phyloP scores from a whole-genome alignment of 2,888 invertebrate genomes.

The Rambutsinella grinnellia region DNA sequence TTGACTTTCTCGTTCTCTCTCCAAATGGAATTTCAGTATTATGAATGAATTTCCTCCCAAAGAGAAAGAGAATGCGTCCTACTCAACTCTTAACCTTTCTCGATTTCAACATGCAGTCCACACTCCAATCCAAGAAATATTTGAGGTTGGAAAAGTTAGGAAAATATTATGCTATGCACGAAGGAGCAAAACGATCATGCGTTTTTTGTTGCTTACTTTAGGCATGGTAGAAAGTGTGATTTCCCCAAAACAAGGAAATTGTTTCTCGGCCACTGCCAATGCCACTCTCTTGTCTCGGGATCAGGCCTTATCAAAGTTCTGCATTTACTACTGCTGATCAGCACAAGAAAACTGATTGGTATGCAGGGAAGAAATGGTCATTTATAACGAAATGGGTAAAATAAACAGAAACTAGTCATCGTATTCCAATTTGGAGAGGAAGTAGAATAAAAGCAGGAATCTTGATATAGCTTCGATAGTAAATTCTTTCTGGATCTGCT shows the following conservation, averaged over 20 bases:
- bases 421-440: too few species aligned
- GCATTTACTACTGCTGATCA: too few species aligned
- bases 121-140: too few species aligned
- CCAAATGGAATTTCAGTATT: neutral
- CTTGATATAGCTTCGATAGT: too few species aligned
- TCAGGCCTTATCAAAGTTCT: too few species aligned
- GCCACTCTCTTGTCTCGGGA: neutral
- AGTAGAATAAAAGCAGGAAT: neutral
- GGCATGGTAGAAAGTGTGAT: too few species aligned
- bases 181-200: neutral
- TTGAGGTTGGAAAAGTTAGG: neutral
- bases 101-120: too few species aligned
- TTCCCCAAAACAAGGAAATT: too few species aligned
- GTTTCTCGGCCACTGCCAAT: neutral
- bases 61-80: neutral
- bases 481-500: too few species aligned
- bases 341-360: slow-evolving; percentile 22
- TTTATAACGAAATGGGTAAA: slow-evolving; percentile 49
- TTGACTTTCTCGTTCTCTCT: neutral
- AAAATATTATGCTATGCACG: neutral
- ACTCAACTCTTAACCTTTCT: neutral
- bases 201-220: neutral
- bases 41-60: neutral
- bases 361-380: slow-evolving; percentile 24
- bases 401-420: slow-evolving; percentile 42